Conservation (phyloP, 2,113 vertebrate genomes). For the Haemorhous mexicanus region DNA sequence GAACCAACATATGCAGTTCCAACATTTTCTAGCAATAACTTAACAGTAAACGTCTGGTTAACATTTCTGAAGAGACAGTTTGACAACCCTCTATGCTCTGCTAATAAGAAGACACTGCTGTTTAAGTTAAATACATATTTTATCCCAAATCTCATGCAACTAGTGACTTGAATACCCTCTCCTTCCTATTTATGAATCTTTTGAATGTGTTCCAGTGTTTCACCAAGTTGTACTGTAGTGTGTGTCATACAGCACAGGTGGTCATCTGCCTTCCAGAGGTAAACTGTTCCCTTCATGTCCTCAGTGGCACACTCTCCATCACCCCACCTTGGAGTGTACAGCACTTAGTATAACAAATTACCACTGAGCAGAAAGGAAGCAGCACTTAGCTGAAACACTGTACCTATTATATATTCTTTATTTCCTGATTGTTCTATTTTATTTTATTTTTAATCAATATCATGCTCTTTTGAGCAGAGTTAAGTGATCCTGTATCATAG, state of each 20-base stretch:
- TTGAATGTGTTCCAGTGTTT: not conserved
- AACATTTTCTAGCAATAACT: constrained; percentile 11
- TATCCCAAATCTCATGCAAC: not conserved
- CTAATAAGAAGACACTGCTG: constrained; percentile 18
- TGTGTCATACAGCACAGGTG: not conserved
- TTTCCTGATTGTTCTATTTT: not conserved
- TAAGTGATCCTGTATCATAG: not conserved
- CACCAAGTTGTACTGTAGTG: not conserved
- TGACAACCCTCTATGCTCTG: not conserved
- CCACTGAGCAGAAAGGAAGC: not conserved
- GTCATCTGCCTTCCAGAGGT: not conserved
- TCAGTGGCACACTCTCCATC: not conserved
- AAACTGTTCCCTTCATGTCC: not conserved
- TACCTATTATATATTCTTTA: not conserved
- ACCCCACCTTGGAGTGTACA: not conserved
- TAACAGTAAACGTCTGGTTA: constrained; percentile 49
- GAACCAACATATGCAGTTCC: constrained; percentile 32
- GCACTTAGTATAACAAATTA: not conserved
- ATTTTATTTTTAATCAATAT: constrained; percentile 39
- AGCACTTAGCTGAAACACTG: not conserved
- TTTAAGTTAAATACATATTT: not conserved
- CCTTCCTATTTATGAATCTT: not conserved
- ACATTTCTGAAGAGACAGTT: constrained; percentile 35
- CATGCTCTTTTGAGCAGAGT: not conserved
- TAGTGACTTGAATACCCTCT: not conserved